Evolutionary conservation across 2,888 invertebrate genomes (phyloP).

Genomic region (Leucania comma): DNA sequence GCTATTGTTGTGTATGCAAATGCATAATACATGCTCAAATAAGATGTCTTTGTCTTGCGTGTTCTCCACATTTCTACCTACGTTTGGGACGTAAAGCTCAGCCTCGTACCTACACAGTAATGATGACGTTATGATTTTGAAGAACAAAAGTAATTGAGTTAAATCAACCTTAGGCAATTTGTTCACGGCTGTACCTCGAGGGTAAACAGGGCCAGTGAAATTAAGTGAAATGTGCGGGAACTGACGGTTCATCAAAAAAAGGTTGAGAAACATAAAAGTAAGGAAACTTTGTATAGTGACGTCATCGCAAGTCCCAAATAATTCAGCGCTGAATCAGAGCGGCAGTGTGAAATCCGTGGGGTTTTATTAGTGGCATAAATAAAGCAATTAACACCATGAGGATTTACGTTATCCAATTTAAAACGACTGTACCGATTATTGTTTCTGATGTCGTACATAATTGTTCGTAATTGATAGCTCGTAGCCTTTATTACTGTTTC

Average conservation of each 20-base stretch:
- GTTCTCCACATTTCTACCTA: slow-evolving; percentile 2
- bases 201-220: slow-evolving; percentile 59
- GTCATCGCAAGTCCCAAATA: slow-evolving; percentile 70
- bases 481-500: slow-evolving; percentile 56
- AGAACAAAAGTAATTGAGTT: slow-evolving; percentile 59
- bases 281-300: slow-evolving; percentile 70
- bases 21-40: slow-evolving; percentile 34
- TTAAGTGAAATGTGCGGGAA: slow-evolving; percentile 64
- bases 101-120: slow-evolving; percentile 15
- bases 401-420: slow-evolving; percentile 71
- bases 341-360: slow-evolving; percentile 73
- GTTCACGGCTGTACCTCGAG: slow-evolving; percentile 60
- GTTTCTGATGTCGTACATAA: slow-evolving; percentile 63
- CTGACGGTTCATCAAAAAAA: slow-evolving; percentile 71
- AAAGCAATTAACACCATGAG: slow-evolving; percentile 73
- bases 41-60: slow-evolving; percentile 29
- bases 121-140: slow-evolving; percentile 37
- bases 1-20: slow-evolving; percentile 35
- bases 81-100: slow-evolving; percentile 11
- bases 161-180: slow-evolving; percentile 56
- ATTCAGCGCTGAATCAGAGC: slow-evolving; percentile 64
- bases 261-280: slow-evolving; percentile 70
- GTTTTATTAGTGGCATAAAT: slow-evolving; percentile 73
- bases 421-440: slow-evolving; percentile 67
- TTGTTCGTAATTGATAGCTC: slow-evolving; percentile 57